Evolutionary conservation across 2,113 vertebrate genomes (phyloP).

Genomic region (Thomomys bottae): DNA sequence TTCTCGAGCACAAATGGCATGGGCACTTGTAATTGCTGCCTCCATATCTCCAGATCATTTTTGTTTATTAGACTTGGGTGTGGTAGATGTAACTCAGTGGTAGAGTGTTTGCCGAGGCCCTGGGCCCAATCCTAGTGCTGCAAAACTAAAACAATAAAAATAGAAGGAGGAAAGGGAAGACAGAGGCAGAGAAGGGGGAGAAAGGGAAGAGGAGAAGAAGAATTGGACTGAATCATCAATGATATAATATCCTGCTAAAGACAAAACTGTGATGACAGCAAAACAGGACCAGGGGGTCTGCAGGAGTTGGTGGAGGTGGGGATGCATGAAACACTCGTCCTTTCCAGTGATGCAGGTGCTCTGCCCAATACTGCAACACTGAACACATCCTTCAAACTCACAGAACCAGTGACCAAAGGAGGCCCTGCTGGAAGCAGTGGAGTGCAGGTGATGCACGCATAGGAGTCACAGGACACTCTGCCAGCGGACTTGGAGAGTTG

Average conservation of each 20-base stretch:
- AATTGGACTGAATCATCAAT: neutral
- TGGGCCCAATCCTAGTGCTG: neutral
- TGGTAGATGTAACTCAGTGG: too few relatives aligned
- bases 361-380: neutral
- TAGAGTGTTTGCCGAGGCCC: neutral
- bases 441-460: neutral
- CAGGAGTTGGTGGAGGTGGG: neutral
- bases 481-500: too few relatives aligned
- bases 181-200: too few relatives aligned
- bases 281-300: neutral
- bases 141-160: neutral
- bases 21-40: neutral
- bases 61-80: neutral
- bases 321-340: too few relatives aligned
- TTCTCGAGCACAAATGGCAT: neutral
- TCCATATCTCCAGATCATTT: too few relatives aligned
- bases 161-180: too few relatives aligned
- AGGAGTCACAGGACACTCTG: rapidly evolving
- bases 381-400: neutral
- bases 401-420: neutral
- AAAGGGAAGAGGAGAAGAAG: too few relatives aligned
- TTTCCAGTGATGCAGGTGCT: neutral
- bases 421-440: neutral
- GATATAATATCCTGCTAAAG: neutral
- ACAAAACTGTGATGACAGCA: neutral